phyloP scores from a whole-genome alignment of 2,113 vertebrate genomes.

The Eubucco bourcierii region DNA sequence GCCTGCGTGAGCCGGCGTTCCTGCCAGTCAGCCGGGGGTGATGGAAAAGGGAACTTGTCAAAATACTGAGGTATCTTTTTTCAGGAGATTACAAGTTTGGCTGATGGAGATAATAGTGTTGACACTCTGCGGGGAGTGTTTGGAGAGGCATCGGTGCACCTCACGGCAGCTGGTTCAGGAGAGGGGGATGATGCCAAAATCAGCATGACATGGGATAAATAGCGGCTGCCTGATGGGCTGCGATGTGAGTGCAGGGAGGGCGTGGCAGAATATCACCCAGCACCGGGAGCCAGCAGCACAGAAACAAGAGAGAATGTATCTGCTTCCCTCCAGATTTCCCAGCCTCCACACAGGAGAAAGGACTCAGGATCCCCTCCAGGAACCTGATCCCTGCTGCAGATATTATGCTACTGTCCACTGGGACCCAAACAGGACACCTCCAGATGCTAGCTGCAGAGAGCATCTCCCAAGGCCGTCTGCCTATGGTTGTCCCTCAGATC shows the following conservation, averaged over 20 bases:
- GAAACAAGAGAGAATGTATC: background rate
- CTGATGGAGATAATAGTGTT: slow-evolving; percentile 56
- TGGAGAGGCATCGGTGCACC: background rate
- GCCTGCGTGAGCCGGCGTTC: background rate
- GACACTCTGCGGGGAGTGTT: background rate
- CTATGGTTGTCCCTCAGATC: accelerated
- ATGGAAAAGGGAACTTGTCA: slow-evolving; percentile 44
- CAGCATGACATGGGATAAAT: slow-evolving; percentile 43
- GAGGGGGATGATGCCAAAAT: background rate
- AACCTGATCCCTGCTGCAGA: background rate
- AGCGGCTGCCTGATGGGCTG: slow-evolving; percentile 1
- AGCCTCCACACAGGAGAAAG: background rate
- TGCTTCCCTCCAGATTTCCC: background rate
- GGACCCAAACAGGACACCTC: background rate
- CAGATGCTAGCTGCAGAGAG: background rate
- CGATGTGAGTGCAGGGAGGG: background rate
- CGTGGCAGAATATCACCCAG: background rate
- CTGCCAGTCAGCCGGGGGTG: slow-evolving; percentile 24
- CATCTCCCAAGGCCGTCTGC: background rate
- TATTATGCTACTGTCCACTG: accelerated
- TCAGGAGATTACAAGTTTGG: slow-evolving; percentile 59
- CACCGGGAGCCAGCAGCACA: background rate
- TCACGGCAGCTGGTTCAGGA: background rate
- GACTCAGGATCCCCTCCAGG: background rate
- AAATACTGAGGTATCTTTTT: slow-evolving; percentile 48